Percentiles rank a stretch among this genome's conserved stretches.
phyloP scores from a whole-genome alignment of 2,888 invertebrate species.

The Idaea aversata region DNA sequence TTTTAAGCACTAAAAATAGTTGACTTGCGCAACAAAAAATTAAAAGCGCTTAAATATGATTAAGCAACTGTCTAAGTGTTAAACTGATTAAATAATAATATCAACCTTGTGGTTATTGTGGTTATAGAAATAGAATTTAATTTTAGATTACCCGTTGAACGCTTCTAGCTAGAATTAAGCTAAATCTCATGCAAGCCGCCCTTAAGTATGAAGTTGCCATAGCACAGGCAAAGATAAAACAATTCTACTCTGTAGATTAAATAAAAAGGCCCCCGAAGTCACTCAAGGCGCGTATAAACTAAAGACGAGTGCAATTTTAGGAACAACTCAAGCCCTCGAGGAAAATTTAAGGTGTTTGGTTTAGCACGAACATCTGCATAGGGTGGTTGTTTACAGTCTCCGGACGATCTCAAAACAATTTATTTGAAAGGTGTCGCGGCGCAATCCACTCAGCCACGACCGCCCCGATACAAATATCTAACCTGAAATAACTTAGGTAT shows the following conservation, averaged over 20 bases:
- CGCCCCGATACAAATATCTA: conserved; percentile 55
- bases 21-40: too few relatives aligned
- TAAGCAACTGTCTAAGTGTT: too few relatives aligned
- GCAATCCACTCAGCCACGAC: conserved; percentile 74
- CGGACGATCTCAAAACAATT: conserved; percentile 74
- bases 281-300: conserved; percentile 43
- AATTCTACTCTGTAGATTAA: conserved; percentile 57
- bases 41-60: too few relatives aligned
- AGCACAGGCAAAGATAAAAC: conserved; percentile 34
- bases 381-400: conserved; percentile 71
- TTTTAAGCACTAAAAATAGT: too few relatives aligned
- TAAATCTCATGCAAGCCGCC: background rate
- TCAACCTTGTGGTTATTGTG: too few relatives aligned
- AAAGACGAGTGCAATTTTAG: conserved; percentile 61
- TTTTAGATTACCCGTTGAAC: too few relatives aligned
- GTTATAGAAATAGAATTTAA: too few relatives aligned
- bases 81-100: too few relatives aligned
- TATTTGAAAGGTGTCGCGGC: conserved; percentile 77
- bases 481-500: conserved; percentile 57
- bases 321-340: conserved; percentile 52
- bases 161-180: too few relatives aligned
- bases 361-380: conserved; percentile 69
- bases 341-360: conserved; percentile 64
- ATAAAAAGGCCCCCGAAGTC: conserved; percentile 55
- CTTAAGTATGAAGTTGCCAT: background rate